These are phyloP conservation scores for Nyctereutes procyonoides DNA, from an alignment of 2,113 vertebrate species.

Conservation along the genomic window DNA sequence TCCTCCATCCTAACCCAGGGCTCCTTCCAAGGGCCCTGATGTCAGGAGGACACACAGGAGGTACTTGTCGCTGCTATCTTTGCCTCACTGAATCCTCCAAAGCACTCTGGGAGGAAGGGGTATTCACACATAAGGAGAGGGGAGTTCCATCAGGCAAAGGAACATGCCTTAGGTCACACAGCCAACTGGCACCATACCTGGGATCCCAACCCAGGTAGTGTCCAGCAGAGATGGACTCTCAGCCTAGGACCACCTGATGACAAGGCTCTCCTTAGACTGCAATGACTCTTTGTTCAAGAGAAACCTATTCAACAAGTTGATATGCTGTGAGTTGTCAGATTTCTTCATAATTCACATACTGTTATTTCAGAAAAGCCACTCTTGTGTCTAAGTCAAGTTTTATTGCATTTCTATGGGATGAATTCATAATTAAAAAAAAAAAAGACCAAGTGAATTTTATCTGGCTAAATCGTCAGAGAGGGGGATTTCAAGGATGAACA, in stretches of 20 bases:
- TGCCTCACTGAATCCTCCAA: not conserved
- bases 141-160: not conserved
- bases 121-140: not conserved
- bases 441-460: not conserved
- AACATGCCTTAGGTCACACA: not conserved
- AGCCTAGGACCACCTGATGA: not conserved
- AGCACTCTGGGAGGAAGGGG: not conserved
- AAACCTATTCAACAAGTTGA: not conserved
- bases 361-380: not conserved
- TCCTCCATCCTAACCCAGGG: not conserved
- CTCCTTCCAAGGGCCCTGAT: not conserved
- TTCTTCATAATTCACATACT: not conserved
- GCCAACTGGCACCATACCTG: no score
- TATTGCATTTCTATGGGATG: not conserved
- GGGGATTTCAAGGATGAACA: not conserved
- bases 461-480: not conserved
- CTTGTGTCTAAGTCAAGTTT: not conserved
- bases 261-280: not conserved
- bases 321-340: not conserved
- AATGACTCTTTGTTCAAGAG: not conserved
- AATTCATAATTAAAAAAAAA: slow-evolving; percentile 6
- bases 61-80: not conserved
- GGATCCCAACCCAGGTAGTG: not conserved
- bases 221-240: not conserved
- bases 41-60: not conserved